phyloP scores from a whole-genome alignment of 2,888 invertebrate species.

The Caenorhabditis parvicauda region DNA sequence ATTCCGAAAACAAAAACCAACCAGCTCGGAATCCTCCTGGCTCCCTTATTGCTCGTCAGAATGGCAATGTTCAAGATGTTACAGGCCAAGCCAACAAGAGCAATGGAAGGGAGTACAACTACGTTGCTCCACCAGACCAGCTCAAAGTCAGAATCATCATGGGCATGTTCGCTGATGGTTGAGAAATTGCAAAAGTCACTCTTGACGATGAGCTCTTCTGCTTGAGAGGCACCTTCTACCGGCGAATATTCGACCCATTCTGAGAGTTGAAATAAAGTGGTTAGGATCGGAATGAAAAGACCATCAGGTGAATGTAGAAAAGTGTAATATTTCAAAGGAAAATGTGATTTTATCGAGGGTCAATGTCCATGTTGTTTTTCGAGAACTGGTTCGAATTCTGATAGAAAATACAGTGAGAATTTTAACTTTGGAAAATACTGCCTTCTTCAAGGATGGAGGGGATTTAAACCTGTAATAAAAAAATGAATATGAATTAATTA shows the following conservation, averaged over 20 bases:
- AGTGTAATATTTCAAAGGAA: background rate
- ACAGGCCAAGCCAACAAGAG: constrained; percentile 53
- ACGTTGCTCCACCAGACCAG: constrained; percentile 60
- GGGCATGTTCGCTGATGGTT: constrained; percentile 34
- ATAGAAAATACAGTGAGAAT: too few relatives aligned
- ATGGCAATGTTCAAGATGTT: constrained; percentile 58
- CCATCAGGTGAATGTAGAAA: background rate
- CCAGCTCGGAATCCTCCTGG: constrained; percentile 60
- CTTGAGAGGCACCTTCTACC: constrained; percentile 33
- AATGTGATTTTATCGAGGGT: too few relatives aligned
- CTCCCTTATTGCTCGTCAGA: constrained; percentile 51
- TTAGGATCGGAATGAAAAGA: background rate
- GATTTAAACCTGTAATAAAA: too few relatives aligned
- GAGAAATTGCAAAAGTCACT: constrained; percentile 36
- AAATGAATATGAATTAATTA: background rate
- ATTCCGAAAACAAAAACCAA: constrained; percentile 9
- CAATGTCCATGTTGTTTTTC: too few relatives aligned
- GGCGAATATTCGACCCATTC: constrained; percentile 7
- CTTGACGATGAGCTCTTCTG: constrained; percentile 23
- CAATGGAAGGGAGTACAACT: constrained; percentile 52
- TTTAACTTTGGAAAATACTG: too few relatives aligned
- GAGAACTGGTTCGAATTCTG: too few relatives aligned
- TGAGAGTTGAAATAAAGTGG: background rate
- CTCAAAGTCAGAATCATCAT: constrained; percentile 36
- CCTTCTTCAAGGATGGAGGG: too few relatives aligned